Conservation (phyloP, 2,113 vertebrate genomes). For the Ondatra zibethicus region DNA sequence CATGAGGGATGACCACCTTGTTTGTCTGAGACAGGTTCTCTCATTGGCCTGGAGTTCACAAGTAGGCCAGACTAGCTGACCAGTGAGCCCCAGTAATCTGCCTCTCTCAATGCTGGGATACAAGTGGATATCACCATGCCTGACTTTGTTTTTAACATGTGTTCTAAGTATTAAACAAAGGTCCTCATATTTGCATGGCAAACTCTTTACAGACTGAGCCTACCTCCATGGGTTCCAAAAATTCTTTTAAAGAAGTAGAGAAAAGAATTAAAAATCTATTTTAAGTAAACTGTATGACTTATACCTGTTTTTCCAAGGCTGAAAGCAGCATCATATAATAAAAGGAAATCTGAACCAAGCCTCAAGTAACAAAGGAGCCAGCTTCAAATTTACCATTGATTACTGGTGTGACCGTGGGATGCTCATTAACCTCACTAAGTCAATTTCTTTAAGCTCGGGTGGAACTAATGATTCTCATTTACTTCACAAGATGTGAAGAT, state of each 20-base stretch:
- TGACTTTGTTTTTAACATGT: background rate
- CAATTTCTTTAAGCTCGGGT: slow-evolving; percentile 35
- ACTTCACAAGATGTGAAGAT: background rate
- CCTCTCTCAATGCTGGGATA: background rate
- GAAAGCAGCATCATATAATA: background rate
- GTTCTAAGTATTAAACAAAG: background rate
- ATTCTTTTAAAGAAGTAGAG: background rate
- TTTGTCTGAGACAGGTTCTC: background rate
- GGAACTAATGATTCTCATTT: background rate
- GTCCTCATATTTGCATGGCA: background rate
- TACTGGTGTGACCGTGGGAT: background rate
- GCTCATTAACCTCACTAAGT: background rate
- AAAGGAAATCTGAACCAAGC: slow-evolving; percentile 6
- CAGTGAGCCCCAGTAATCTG: background rate
- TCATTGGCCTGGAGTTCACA: background rate
- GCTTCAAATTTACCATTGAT: background rate
- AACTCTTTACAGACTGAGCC: background rate
- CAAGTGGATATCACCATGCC: too few species aligned
- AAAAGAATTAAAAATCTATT: background rate
- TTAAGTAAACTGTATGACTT: background rate
- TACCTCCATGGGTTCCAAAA: background rate
- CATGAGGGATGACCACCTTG: background rate
- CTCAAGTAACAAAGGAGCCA: background rate
- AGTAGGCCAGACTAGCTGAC: background rate
- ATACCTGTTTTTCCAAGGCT: slow-evolving; percentile 23